Conservation (phyloP, 1,140 invertebrate species). For the Drosophila repletoides region DNA sequence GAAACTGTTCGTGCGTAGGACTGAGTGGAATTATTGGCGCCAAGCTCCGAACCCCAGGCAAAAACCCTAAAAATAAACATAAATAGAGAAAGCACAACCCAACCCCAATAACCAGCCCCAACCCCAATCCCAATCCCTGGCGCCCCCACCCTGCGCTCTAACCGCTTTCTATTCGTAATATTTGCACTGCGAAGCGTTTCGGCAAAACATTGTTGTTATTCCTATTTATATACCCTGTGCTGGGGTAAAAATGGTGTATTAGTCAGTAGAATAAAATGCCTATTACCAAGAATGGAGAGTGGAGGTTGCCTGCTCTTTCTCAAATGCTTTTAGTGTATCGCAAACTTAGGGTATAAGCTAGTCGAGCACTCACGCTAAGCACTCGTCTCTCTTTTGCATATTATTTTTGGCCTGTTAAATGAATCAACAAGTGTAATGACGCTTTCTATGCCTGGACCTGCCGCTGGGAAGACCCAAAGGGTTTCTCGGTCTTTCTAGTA, state of each 20-base stretch:
- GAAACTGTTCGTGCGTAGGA: constrained; percentile 5
- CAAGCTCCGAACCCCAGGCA: constrained; percentile 30
- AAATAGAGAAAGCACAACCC: constrained; percentile 36
- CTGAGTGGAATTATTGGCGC: constrained; percentile 41
- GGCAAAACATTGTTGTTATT: constrained; percentile 18
- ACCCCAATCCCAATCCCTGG: no score
- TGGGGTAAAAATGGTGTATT: no score
- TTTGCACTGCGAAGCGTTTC: background rate
- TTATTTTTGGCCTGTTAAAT: constrained; percentile 43
- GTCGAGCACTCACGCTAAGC: no score
- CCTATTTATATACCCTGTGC: no score
- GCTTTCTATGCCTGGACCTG: background rate
- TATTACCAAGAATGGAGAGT: no score
- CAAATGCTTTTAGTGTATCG: no score
- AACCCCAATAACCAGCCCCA: no score
- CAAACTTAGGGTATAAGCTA: no score
- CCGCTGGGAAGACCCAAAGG: constrained; percentile 13
- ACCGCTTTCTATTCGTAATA: constrained; percentile 3
- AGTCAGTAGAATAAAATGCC: no score
- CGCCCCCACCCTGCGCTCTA: constrained; percentile 6
- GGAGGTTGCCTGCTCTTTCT: no score
- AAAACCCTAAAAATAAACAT: constrained; percentile 65
- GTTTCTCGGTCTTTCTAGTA: no score
- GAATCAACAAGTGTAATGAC: constrained; percentile 64
- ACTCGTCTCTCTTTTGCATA: no score